Evolutionary conservation across 1,140 invertebrate species (phyloP).

Genomic region (Drosophila subpulchrella): DNA sequence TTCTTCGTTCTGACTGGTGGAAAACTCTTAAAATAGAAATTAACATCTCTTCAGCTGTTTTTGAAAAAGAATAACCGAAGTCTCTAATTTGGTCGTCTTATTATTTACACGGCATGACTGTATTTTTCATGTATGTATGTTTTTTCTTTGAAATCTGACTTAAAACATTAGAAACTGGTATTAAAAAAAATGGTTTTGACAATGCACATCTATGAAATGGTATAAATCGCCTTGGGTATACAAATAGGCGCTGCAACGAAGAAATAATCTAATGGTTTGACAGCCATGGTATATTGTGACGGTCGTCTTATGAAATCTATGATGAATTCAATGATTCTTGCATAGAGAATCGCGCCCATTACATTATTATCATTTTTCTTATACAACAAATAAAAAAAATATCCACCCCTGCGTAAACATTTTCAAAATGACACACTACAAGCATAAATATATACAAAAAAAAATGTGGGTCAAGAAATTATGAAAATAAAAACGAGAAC

Average conservation of each 20-base stretch:
- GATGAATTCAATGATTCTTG: not conserved
- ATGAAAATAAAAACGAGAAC: not conserved
- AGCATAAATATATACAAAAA: not conserved
- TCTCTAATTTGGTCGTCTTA: not conserved
- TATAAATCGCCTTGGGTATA: not conserved
- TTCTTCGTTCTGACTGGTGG: not conserved
- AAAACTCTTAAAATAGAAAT: no score
- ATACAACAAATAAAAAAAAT: not conserved
- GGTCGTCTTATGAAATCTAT: not conserved
- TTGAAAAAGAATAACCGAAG: not conserved
- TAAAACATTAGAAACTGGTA: conserved; percentile 2
- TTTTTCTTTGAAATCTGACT: conserved; percentile 1
- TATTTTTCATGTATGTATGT: conserved; percentile 5
- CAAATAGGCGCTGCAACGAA: not conserved
- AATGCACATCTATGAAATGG: not conserved
- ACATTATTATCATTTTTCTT: not conserved
- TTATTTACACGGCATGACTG: conserved; percentile 10
- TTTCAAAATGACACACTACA: not conserved
- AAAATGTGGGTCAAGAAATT: not conserved
- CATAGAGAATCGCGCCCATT: conserved; percentile 8
- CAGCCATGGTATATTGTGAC: not conserved
- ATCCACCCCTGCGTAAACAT: not conserved
- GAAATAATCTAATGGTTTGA: not conserved
- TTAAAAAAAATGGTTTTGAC: not conserved
- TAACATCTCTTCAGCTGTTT: not conserved